A percentile compares a stretch with the other conserved stretches of the same genome.
These are phyloP conservation scores for Branchinecta sandiegonensis DNA, from an alignment of 2,888 invertebrate genomes.

Conservation along the genomic window DNA sequence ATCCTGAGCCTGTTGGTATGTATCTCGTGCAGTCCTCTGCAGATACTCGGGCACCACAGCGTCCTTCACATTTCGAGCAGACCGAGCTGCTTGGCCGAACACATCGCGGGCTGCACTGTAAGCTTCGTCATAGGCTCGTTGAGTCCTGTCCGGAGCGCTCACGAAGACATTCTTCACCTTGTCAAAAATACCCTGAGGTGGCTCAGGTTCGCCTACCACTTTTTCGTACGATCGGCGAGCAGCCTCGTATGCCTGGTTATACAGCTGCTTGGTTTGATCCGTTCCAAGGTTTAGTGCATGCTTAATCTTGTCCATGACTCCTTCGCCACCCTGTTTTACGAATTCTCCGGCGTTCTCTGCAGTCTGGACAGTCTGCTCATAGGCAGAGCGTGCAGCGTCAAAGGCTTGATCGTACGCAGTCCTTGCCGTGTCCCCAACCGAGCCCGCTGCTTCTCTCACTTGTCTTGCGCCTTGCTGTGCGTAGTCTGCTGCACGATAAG, in stretches of 20 bases:
- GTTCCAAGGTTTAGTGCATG: neutral
- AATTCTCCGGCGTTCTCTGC: neutral
- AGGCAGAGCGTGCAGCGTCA: conserved; percentile 4
- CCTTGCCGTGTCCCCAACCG: neutral
- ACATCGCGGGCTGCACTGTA: neutral
- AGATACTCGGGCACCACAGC: too few relatives aligned
- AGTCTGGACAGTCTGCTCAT: neutral
- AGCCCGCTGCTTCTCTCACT: neutral
- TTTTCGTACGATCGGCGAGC: neutral
- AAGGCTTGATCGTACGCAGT: neutral
- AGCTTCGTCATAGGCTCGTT: neutral
- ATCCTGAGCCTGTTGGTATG: neutral
- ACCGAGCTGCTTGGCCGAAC: neutral
- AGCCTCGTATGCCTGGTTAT: conserved; percentile 14
- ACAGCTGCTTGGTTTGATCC: conserved; percentile 5
- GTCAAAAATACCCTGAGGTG: conserved; percentile 6
- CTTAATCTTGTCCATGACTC: conserved; percentile 1
- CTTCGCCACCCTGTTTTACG: neutral
- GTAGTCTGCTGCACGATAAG: conserved; percentile 10
- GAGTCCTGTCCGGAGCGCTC: conserved; percentile 6
- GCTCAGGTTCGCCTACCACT: neutral
- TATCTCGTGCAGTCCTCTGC: neutral
- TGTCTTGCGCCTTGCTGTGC: neutral
- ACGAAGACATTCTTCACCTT: neutral
- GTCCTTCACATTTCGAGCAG: conserved; percentile 7